phyloP scores from a whole-genome alignment of 1,140 invertebrate species.

The Melitaea cinxia region DNA sequence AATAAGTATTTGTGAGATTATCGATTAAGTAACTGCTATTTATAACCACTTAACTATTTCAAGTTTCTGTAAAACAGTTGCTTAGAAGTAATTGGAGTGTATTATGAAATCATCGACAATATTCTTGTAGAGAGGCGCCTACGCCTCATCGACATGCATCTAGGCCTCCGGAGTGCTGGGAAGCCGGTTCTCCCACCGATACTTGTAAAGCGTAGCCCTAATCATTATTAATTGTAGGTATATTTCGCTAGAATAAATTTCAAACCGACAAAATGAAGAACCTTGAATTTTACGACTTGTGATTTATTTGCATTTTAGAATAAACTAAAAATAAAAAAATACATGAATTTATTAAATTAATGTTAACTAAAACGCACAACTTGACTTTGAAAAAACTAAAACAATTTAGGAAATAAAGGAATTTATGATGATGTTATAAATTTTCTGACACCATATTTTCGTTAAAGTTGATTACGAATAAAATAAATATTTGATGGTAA shows the following conservation, averaged over 20 bases:
- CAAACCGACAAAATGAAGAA: neutral
- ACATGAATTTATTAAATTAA: neutral
- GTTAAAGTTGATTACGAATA: conserved; percentile 39
- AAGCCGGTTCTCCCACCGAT: conserved; percentile 52
- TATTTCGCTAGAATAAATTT: conserved; percentile 5
- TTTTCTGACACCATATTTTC: conserved; percentile 21
- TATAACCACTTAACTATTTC: conserved; percentile 10
- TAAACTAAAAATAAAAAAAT: neutral
- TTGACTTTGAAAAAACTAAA: conserved; percentile 23
- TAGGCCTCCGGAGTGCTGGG: conserved; percentile 42
- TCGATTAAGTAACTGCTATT: conserved; percentile 10
- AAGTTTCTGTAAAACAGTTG: conserved; percentile 13
- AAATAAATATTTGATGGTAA: conserved; percentile 46
- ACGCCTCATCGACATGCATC: conserved; percentile 59
- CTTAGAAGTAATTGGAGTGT: conserved; percentile 30
- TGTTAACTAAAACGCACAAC: neutral
- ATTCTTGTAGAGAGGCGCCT: conserved; percentile 55
- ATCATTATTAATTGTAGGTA: conserved; percentile 12
- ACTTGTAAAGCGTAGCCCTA: conserved; percentile 18
- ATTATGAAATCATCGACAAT: conserved; percentile 56
- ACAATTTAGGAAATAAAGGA: conserved; percentile 25
- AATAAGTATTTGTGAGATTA: neutral
- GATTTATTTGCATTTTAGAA: neutral
- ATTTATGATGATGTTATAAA: conserved; percentile 30
- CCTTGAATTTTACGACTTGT: neutral